A percentile compares a stretch with the other conserved stretches of the same genome.
Conservation (phyloP, 2,797 vertebrate species). For the Mionectes olivaceus region DNA sequence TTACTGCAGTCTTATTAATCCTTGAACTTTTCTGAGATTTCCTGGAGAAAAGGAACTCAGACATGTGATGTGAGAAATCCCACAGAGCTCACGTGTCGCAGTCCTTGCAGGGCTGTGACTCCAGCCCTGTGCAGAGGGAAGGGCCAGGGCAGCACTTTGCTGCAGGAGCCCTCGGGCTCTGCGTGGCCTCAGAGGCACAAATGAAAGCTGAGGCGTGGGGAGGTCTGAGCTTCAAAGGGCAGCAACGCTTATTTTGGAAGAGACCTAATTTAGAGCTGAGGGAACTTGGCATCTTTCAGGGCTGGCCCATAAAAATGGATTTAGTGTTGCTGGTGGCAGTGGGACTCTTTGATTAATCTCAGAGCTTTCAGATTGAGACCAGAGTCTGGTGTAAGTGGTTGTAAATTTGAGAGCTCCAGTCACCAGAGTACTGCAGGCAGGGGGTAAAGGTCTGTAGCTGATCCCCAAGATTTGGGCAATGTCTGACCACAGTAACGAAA, state of each 20-base stretch:
- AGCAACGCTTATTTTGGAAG: neutral
- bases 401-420: neutral
- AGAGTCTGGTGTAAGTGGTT: neutral
- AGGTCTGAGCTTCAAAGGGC: neutral
- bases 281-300: neutral
- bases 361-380: neutral
- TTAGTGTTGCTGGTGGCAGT: neutral
- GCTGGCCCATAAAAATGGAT: neutral
- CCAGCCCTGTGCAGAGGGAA: neutral
- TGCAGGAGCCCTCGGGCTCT: neutral
- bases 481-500: neutral
- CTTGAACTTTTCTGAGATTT: neutral
- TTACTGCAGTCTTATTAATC: neutral
- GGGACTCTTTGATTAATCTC: neutral
- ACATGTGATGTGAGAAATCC: neutral
- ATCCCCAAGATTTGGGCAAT: neutral
- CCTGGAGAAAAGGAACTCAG: neutral
- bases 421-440: neutral
- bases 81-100: accelerated
- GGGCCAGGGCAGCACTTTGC: neutral
- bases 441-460: neutral
- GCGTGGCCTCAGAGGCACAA: accelerated
- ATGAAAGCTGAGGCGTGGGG: accelerated
- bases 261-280: neutral
- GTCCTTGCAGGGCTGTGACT: neutral